phyloP scores from a whole-genome alignment of 2,797 vertebrate genomes.

The Eulemur albifrons region DNA sequence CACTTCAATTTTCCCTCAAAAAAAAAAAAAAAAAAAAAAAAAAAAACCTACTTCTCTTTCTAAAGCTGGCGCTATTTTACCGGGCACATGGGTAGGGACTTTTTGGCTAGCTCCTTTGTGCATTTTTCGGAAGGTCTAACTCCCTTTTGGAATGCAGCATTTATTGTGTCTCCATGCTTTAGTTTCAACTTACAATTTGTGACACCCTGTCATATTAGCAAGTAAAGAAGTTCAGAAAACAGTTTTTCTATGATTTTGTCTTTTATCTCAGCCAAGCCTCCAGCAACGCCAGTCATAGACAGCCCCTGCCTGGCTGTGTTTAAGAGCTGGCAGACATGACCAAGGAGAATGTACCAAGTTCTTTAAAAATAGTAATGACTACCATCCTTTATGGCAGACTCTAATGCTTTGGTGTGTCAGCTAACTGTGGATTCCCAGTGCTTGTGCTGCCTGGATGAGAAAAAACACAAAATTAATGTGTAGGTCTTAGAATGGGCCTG shows the following conservation, averaged over 20 bases:
- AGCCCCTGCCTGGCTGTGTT: not conserved
- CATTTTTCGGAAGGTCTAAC: not conserved
- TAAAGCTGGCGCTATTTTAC: not conserved
- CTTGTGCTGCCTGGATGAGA: not conserved
- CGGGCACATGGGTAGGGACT: not conserved
- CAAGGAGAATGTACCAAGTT: not conserved
- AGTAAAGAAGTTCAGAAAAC: not conserved
- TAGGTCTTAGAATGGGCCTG: not conserved
- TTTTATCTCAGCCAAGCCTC: not conserved
- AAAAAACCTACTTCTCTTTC: not conserved
- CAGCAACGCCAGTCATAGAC: not conserved
- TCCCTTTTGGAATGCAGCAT: not conserved
- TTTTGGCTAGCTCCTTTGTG: not conserved
- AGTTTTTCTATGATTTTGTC: not conserved
- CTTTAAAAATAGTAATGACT: not conserved
- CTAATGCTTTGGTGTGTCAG: not conserved
- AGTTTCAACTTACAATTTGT: not conserved
- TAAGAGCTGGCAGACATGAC: not conserved
- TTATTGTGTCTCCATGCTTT: not conserved
- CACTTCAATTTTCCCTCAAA: not conserved
- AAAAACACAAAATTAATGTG: not conserved
- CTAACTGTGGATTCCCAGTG: not conserved
- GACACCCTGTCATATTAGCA: not conserved
- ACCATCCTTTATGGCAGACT: not conserved
- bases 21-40: not conserved